Evolutionary conservation across 2,797 vertebrate species (phyloP).

Genomic region (Dermochelys coriacea): DNA sequence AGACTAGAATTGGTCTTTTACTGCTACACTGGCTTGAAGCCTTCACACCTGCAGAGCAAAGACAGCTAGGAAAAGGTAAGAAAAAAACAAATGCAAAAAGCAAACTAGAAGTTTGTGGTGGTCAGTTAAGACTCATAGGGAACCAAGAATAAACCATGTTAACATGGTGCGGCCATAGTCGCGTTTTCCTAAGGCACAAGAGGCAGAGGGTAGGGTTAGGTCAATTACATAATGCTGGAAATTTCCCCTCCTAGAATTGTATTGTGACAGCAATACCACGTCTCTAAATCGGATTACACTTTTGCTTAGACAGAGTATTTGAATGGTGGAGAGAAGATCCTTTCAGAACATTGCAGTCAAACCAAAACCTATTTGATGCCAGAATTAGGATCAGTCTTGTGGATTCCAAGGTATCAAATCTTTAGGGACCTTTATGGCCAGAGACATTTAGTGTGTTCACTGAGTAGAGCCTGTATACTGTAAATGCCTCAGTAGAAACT

Average conservation of each 20-base stretch:
- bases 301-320: not conserved
- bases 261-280: not conserved
- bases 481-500: not conserved
- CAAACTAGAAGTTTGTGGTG: not conserved
- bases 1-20: not conserved
- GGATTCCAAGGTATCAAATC: not conserved
- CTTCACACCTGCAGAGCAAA: not conserved
- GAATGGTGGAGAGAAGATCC: not conserved
- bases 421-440: not conserved
- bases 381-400: not conserved
- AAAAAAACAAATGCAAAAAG: not conserved
- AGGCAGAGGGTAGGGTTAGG: not conserved
- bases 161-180: not conserved
- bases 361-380: not conserved
- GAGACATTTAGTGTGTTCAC: not conserved
- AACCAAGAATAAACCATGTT: not conserved
- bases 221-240: not conserved
- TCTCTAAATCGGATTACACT: not conserved
- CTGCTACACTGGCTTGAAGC: not conserved
- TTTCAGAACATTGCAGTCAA: not conserved
- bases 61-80: not conserved
- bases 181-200: not conserved
- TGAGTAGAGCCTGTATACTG: not conserved
- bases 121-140: not conserved
- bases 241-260: not conserved